Percentiles rank a stretch among this genome's conserved stretches.
These are phyloP conservation scores for Atrina japonica DNA, from an alignment of 2,888 invertebrate species.

Conservation along the genomic window DNA sequence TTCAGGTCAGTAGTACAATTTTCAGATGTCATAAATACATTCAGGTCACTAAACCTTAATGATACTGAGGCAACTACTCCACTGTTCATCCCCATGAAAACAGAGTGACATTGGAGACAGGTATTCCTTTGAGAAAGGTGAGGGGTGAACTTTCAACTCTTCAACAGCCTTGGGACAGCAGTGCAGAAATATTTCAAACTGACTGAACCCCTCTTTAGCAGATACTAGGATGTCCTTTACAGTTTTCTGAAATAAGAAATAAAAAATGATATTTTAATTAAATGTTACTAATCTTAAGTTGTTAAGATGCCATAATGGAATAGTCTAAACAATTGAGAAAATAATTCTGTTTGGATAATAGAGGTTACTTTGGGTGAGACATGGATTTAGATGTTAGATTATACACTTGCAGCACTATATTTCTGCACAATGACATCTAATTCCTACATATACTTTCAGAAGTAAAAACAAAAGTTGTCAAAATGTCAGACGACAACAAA, in stretches of 20 bases:
- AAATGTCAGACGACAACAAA: too few relatives aligned
- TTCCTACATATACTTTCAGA: too few relatives aligned
- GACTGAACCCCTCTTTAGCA: conserved; percentile 84
- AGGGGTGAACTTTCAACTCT: conserved; percentile 46
- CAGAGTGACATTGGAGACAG: conserved; percentile 63
- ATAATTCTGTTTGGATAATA: too few relatives aligned
- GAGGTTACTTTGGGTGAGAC: too few relatives aligned
- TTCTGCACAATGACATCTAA: too few relatives aligned
- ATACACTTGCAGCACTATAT: too few relatives aligned
- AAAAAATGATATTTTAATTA: too few relatives aligned
- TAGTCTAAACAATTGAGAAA: too few relatives aligned
- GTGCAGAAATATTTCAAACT: conserved; percentile 86
- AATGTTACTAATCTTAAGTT: too few relatives aligned
- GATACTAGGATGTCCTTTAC: conserved; percentile 45
- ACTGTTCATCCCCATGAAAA: conserved; percentile 56
- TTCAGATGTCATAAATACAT: not conserved
- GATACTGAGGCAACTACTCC: conserved; percentile 41
- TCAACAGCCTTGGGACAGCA: conserved; percentile 82
- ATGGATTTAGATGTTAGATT: too few relatives aligned
- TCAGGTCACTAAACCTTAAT: conserved; percentile 10
- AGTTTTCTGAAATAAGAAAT: conserved; percentile 40
- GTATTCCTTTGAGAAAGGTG: conserved; percentile 49
- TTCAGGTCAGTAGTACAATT: not conserved
- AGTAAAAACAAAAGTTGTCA: too few relatives aligned
- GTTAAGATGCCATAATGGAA: too few relatives aligned